Conservation (phyloP, 2,888 invertebrate species). For the Polymixis flavicincta region DNA sequence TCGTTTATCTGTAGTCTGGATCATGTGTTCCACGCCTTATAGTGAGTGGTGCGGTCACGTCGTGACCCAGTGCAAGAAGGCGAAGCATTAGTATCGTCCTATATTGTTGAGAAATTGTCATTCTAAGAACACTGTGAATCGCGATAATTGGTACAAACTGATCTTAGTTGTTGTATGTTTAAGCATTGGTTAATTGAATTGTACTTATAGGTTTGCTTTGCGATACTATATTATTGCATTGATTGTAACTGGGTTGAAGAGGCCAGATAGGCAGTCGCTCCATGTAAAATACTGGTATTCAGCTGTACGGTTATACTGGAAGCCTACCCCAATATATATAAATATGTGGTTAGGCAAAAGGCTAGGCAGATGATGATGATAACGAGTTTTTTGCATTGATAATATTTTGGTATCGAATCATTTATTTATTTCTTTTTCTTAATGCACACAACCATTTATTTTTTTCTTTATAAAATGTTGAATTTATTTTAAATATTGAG, state of each 20-base stretch:
- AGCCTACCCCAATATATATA: too few species aligned
- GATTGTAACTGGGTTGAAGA: too few species aligned
- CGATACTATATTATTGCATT: neutral
- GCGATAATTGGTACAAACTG: constrained; percentile 15
- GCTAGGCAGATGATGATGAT: too few species aligned
- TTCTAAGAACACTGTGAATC: constrained; percentile 37
- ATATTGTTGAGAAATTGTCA: constrained; percentile 61
- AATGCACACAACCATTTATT: too few species aligned
- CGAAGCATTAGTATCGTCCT: constrained; percentile 48
- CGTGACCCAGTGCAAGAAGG: constrained; percentile 56
- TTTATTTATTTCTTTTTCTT: neutral
- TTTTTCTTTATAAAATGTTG: too few species aligned
- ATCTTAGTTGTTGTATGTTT: neutral
- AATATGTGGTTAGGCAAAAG: too few species aligned
- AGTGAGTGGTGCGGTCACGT: constrained; percentile 59
- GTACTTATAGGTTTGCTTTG: neutral
- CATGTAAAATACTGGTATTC: too few species aligned
- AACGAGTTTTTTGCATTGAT: too few species aligned
- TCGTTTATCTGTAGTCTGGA: constrained; percentile 58
- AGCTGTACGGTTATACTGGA: too few species aligned
- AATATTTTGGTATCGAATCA: too few species aligned
- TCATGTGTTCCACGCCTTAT: constrained; percentile 64
- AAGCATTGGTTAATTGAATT: constrained; percentile 7
- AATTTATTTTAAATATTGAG: too few species aligned
- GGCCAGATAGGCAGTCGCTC: too few species aligned